Base-by-base conservation (phyloP, 1,140 invertebrate genomes). In the Ips typographus region DNA sequence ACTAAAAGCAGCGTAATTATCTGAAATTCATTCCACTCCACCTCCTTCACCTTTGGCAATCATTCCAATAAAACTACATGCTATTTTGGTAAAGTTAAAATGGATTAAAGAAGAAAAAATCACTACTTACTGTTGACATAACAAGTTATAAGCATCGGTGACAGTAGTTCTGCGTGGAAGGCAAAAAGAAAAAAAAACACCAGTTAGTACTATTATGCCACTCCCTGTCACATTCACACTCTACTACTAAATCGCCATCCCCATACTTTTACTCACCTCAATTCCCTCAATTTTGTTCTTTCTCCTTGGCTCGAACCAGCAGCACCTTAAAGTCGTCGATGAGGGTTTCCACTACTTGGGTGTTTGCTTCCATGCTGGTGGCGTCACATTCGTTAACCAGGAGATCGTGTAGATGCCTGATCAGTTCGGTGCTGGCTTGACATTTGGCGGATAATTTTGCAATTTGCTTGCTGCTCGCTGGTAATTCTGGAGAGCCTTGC, bases 361-460 rank as follows among this genome's bases (percentile, higher is more conserved):
- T 82, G 77, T 87, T 86, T 2, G 88, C 88, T 71, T 89, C 85
- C 61, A 91, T 86, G 58, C 84, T 81, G 2, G 83, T 86, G 37
- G 89, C 85, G 58, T 89, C 86, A 72, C 88, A 90, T 77, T 94
- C 91, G 44, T 87, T 87, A 2, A 91, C 79, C 1, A 95, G 81
- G 4, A 94, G 76, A 49, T 86, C 84, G 63, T 91, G 89, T 8
- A 95, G 82, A 83, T 94, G 90, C 75, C 88, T 89, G 1, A 94
- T 87, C 22, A 94, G 78, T 80, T 95, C 93, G 47, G 91, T 83
- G 7, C 86, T 87, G 1, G 88, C 90, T 74, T 91, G 87, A 76
- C 89, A 91, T 59, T 86, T 87, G 67, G 87, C 86, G 38, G 90
- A 83, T 67, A 87, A 77, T 80, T 90, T 90, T 40, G 86, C 85